Conservation (phyloP, 2,797 vertebrate genomes). For the Cossypha polioptera region DNA sequence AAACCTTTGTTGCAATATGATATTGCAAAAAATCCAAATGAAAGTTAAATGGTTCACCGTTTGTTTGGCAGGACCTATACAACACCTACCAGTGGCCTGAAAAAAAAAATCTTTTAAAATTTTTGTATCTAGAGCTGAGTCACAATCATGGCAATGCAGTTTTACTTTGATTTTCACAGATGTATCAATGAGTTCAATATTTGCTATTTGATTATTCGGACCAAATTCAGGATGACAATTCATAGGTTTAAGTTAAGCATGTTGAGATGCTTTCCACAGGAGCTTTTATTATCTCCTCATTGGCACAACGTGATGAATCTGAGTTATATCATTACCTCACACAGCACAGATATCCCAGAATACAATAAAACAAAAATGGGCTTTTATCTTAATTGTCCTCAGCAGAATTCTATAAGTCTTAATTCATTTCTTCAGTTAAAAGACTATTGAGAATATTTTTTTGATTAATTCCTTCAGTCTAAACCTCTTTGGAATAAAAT, state of each 20-base stretch:
- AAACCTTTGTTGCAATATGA: background rate
- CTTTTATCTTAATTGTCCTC: slow-evolving; percentile 45
- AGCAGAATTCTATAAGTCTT: background rate
- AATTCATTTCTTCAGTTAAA: slow-evolving; percentile 12
- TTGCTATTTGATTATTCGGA: background rate
- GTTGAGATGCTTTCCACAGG: background rate
- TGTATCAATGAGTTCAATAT: background rate
- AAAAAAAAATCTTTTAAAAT: background rate
- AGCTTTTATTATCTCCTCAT: background rate
- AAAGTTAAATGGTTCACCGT: background rate
- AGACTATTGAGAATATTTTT: background rate
- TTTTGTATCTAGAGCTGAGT: background rate
- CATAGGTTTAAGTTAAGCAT: background rate
- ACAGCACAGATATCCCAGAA: slow-evolving; percentile 9
- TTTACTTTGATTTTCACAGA: background rate
- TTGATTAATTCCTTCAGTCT: slow-evolving; percentile 9
- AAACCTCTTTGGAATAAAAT: background rate
- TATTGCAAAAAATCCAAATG: background rate
- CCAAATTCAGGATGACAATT: background rate
- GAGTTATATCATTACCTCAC: background rate
- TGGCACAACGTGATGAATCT: background rate
- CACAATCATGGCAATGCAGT: background rate
- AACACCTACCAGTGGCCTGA: background rate
- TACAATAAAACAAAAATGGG: slow-evolving; percentile 11
- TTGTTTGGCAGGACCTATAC: background rate